These are phyloP conservation scores for Chondrosia reniformis DNA, from an alignment of 37 sponge, comb jelly and placozoan species.

Conservation along the genomic window DNA sequence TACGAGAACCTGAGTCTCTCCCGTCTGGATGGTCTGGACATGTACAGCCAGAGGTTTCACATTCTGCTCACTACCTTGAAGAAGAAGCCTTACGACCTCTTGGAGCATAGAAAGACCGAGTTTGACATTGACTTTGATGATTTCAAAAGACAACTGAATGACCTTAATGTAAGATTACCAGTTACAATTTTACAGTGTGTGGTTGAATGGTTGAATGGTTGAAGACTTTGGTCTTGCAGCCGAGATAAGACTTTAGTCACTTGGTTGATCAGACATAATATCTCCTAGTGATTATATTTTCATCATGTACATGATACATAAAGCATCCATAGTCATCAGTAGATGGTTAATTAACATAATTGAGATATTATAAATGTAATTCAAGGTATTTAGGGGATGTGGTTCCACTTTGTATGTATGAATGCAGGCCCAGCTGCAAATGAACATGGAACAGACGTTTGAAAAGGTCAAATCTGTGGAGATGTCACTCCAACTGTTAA, in stretches of 20 bases:
- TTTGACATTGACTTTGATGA: constrained; percentile 94
- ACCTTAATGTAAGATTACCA: constrained; percentile 55
- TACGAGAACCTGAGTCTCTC: constrained; percentile 79
- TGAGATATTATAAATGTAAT: too few species aligned
- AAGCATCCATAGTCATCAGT: too few species aligned
- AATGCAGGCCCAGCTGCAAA: constrained; percentile 52
- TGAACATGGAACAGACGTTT: constrained; percentile 52
- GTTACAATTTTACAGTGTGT: too few species aligned
- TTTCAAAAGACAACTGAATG: constrained; percentile 64
- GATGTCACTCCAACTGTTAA: constrained; percentile 34
- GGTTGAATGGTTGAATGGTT: too few species aligned
- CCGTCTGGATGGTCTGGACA: constrained; percentile 89
- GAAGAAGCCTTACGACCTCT: constrained; percentile 90
- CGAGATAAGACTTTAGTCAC: too few species aligned
- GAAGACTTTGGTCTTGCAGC: too few species aligned
- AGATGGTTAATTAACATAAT: too few species aligned
- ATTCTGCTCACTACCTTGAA: constrained; percentile 70
- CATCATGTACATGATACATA: too few species aligned
- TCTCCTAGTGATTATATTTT: too few species aligned
- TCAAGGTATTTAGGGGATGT: too few species aligned
- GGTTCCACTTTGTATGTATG: not conserved
- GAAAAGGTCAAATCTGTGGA: constrained; percentile 35
- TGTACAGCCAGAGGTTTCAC: constrained; percentile 60
- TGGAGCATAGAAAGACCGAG: constrained; percentile 82
- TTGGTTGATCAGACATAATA: too few species aligned